These are phyloP conservation scores for Rhingia rostrata DNA, from an alignment of 2,888 invertebrate genomes.

Conservation along the genomic window DNA sequence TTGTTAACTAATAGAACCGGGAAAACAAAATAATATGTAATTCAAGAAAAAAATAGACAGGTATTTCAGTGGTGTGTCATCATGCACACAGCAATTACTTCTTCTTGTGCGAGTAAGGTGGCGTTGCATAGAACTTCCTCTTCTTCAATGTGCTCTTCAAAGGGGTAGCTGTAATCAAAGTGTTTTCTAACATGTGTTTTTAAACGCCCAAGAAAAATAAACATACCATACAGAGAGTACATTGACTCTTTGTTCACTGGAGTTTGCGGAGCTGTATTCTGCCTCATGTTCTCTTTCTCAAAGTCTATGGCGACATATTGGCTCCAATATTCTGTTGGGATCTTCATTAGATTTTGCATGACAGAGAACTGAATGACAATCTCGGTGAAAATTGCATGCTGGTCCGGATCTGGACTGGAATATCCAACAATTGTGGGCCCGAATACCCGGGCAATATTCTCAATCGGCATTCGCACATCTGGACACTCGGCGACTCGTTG, in stretches of 20 bases:
- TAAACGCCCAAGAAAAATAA: neutral
- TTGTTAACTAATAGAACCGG: conserved; percentile 25
- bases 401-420: conserved; percentile 88
- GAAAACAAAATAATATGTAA: conserved; percentile 42
- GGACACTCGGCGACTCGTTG: conserved; percentile 93
- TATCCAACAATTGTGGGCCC: conserved; percentile 97
- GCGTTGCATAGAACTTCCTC: conserved; percentile 81
- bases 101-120: conserved; percentile 79
- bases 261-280: conserved; percentile 71
- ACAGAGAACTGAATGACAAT: conserved; percentile 90
- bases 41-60: conserved; percentile 36
- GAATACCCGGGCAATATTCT: conserved; percentile 95
- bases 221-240: conserved; percentile 80
- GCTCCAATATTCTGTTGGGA: conserved; percentile 90
- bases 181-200: conserved; percentile 7
- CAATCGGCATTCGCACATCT: conserved; percentile 95
- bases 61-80: conserved; percentile 31
- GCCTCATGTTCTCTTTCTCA: conserved; percentile 75
- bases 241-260: conserved; percentile 76
- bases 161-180: conserved; percentile 79
- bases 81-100: conserved; percentile 22
- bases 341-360: conserved; percentile 87
- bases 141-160: conserved; percentile 81
- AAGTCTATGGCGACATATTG: conserved; percentile 78
- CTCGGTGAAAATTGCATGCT: conserved; percentile 89